phyloP scores from a whole-genome alignment of 1,140 invertebrate species.

The Trypoxylus dichotomus region DNA sequence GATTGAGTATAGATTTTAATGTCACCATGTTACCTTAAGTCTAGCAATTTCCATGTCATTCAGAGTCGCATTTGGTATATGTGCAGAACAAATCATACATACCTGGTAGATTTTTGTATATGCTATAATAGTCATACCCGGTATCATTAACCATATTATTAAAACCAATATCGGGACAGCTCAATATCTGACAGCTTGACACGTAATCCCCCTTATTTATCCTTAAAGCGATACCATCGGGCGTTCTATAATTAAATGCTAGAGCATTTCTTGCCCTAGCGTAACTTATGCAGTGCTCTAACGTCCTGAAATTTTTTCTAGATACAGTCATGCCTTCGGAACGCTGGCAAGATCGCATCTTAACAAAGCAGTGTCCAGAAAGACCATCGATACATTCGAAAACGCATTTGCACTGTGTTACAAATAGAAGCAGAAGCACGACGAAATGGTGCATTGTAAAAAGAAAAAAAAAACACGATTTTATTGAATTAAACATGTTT shows the following conservation, averaged over 20 bases:
- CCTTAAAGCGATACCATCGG: constrained; percentile 41
- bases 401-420: background rate
- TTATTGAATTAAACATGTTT: background rate
- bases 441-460: background rate
- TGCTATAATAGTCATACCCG: constrained; percentile 63
- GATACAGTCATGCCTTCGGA: constrained; percentile 37
- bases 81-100: constrained; percentile 47
- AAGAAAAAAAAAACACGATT: background rate
- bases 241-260: constrained; percentile 63
- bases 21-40: too few species aligned
- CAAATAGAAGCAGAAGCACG: background rate
- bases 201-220: constrained; percentile 38
- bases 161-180: constrained; percentile 61
- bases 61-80: too few species aligned
- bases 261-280: constrained; percentile 61
- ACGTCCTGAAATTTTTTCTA: constrained; percentile 31
- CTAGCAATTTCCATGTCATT: too few species aligned
- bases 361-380: constrained; percentile 35
- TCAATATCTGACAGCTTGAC: constrained; percentile 55
- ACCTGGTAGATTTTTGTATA: constrained; percentile 58
- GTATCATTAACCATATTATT: constrained; percentile 56
- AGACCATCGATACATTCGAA: background rate
- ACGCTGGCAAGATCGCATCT: constrained; percentile 41
- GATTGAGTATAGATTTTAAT: too few species aligned
- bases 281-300: constrained; percentile 57